Evolutionary conservation across 2,888 invertebrate genomes (phyloP).

Genomic region (Zelleria hepariella): DNA sequence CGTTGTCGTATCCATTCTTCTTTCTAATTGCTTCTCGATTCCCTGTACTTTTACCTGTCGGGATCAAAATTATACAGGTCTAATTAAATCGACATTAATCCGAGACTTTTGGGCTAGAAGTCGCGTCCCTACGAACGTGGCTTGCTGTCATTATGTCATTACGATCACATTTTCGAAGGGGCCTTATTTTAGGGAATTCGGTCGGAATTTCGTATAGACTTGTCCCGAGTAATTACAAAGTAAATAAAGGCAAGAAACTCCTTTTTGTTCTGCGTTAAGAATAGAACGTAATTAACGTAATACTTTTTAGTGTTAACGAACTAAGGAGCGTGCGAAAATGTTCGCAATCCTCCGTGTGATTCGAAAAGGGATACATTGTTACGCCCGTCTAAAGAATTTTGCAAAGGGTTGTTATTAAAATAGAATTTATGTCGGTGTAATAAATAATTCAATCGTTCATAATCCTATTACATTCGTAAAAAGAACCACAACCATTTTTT

Average conservation of each 20-base stretch:
- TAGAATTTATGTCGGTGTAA: conserved; percentile 5
- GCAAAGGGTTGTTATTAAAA: conserved; percentile 6
- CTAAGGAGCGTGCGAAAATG: conserved; percentile 2
- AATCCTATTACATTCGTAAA: conserved; percentile 20
- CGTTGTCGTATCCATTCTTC: neutral
- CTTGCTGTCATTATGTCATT: conserved; percentile 63
- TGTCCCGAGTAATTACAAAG: neutral
- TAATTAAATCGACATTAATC: conserved; percentile 71
- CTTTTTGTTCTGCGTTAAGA: neutral
- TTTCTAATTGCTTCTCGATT: neutral
- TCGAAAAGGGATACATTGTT: neutral
- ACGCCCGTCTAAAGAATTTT: neutral
- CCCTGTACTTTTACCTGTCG: conserved; percentile 25
- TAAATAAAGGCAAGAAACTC: neutral
- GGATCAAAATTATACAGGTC: conserved; percentile 64
- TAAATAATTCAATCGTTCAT: conserved; percentile 30
- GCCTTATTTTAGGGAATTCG: conserved; percentile 20
- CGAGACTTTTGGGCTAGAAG: conserved; percentile 49
- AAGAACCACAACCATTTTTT: neutral
- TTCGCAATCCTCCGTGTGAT: neutral
- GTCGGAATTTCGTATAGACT: conserved; percentile 4
- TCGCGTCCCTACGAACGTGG: conserved; percentile 42
- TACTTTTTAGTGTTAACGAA: neutral
- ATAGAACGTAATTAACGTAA: neutral
- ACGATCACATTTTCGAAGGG: conserved; percentile 27